Percentiles rank a stretch among this genome's conserved stretches.
Conservation (phyloP, 2,888 invertebrate genomes). For the Apoda limacodes region DNA sequence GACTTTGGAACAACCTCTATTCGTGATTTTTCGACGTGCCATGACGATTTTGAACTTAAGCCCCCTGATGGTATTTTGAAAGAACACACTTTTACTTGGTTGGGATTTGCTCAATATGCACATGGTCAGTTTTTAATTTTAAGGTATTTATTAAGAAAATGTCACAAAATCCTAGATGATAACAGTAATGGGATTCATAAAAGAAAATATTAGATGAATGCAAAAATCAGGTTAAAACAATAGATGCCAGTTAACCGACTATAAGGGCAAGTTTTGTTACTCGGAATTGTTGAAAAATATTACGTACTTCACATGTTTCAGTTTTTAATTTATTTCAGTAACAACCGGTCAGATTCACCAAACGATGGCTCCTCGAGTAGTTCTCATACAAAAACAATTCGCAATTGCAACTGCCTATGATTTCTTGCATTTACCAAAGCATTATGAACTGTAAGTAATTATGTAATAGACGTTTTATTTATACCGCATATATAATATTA, state of each 20-base stretch:
- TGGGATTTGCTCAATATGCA: constrained; percentile 46
- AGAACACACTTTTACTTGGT: constrained; percentile 44
- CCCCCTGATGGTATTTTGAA: constrained; percentile 47
- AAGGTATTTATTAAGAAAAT: too few relatives aligned
- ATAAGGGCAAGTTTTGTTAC: too few relatives aligned
- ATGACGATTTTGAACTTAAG: constrained; percentile 42
- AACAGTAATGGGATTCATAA: too few relatives aligned
- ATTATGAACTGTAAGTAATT: constrained; percentile 45
- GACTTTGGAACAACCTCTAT: too few relatives aligned
- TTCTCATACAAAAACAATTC: constrained; percentile 48
- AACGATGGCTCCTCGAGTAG: constrained; percentile 45
- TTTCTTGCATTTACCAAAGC: constrained; percentile 42
- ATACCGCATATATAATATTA: background rate
- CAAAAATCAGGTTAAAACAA: too few relatives aligned
- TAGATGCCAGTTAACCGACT: too few relatives aligned
- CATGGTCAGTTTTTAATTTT: constrained; percentile 42
- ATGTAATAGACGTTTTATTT: background rate
- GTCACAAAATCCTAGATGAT: too few relatives aligned
- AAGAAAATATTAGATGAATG: too few relatives aligned
- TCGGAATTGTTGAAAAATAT: too few relatives aligned
- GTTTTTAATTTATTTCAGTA: constrained; percentile 32
- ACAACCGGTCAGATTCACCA: constrained; percentile 43
- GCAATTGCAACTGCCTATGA: constrained; percentile 45
- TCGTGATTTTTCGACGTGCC: constrained; percentile 41
- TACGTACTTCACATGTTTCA: too few relatives aligned